phyloP scores from a whole-genome alignment of 35 echinoderm and acorn worm genomes.

The Chiridota heheva region DNA sequence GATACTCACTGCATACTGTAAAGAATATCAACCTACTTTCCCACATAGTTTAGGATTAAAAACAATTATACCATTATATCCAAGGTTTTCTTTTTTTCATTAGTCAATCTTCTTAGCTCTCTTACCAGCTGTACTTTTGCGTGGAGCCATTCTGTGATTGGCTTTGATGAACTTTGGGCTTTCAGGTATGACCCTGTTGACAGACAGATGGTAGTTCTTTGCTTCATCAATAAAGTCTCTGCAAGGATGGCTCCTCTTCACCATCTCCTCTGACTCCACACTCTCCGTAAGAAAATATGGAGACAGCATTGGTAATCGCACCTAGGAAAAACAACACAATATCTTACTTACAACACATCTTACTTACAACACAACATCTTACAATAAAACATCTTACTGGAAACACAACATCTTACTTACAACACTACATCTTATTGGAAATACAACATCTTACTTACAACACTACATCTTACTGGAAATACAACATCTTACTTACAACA shows the following conservation, averaged over 20 bases:
- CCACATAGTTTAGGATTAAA: not conserved
- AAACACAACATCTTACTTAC: too few species aligned
- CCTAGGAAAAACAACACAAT: constrained; percentile 32
- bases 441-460: too few species aligned
- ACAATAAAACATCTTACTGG: too few species aligned
- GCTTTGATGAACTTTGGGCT: constrained; percentile 49
- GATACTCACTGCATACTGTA: too few species aligned
- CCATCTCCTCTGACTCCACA: constrained; percentile 83
- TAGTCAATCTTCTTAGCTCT: not conserved
- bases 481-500: too few species aligned
- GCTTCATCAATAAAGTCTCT: constrained; percentile 91
- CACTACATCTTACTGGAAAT: too few species aligned
- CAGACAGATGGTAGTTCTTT: constrained; percentile 95
- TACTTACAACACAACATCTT: too few species aligned
- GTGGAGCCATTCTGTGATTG: constrained; percentile 54
- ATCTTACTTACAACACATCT: too few species aligned
- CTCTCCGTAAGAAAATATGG: constrained; percentile 72
- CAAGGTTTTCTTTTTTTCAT: not conserved
- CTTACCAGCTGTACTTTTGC: constrained; percentile 95
- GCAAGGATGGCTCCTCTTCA: constrained; percentile 78
- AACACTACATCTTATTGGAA: too few species aligned
- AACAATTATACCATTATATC: not conserved
- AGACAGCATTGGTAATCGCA: constrained; percentile 87
- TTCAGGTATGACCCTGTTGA: constrained; percentile 61
- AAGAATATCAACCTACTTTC: not conserved